Percentiles rank a stretch among this genome's conserved stretches.
These are phyloP conservation scores for Delphinus delphis DNA, from an alignment of 2,113 vertebrate genomes.

Conservation along the genomic window DNA sequence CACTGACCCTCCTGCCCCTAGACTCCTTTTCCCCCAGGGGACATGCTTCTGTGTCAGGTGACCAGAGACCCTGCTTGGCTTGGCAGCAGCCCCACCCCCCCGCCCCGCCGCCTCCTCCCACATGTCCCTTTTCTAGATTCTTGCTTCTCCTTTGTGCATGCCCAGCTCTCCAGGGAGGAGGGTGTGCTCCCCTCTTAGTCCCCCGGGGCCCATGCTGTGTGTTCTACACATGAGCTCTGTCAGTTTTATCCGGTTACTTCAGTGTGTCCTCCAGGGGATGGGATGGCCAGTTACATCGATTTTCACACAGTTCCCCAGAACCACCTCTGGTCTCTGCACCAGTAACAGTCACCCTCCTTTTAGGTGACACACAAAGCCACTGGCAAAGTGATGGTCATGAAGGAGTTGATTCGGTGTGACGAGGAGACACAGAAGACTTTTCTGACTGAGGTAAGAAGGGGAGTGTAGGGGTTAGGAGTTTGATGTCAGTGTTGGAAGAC, in stretches of 20 bases:
- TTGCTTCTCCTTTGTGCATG: constrained; percentile 45
- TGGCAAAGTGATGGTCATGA: constrained; percentile 99
- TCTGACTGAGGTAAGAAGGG: constrained; percentile 91
- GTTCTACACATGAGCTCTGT: background rate
- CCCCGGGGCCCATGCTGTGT: background rate
- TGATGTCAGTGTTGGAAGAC: background rate
- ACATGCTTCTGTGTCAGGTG: constrained; percentile 29
- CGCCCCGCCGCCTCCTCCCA: background rate
- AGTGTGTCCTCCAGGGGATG: background rate
- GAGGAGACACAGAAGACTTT: constrained; percentile 98
- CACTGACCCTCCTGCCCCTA: constrained; percentile 49
- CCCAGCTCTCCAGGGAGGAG: background rate
- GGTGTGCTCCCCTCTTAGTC: background rate
- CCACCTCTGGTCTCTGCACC: background rate
- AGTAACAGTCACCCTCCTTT: constrained; percentile 55
- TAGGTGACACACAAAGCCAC: constrained; percentile 98
- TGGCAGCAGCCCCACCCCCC: background rate
- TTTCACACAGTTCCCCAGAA: background rate
- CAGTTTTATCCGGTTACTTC: background rate
- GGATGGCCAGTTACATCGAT: background rate
- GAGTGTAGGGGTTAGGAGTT: background rate
- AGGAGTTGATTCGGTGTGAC: constrained; percentile 97
- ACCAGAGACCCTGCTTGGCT: constrained; percentile 67
- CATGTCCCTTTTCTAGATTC: constrained; percentile 3
- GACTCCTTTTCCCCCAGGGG: background rate